Evolutionary conservation across 1,140 invertebrate species (phyloP).

Genomic region (Helicoverpa zea): DNA sequence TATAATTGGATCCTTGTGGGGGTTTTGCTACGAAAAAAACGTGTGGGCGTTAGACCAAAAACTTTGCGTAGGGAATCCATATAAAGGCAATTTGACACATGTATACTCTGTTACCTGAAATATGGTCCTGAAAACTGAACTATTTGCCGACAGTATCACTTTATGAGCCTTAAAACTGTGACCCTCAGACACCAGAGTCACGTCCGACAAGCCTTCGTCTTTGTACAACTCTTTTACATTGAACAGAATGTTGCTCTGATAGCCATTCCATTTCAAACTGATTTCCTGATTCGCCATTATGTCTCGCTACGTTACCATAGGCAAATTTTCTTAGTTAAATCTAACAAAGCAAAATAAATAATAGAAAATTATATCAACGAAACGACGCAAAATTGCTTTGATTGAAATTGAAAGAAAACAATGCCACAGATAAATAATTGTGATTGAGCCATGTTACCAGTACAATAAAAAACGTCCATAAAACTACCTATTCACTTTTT

Average conservation of each 20-base stretch:
- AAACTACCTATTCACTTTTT: too few relatives aligned
- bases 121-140: conserved; percentile 90
- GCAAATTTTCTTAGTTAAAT: background rate
- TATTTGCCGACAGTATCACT: conserved; percentile 91
- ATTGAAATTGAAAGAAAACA: conserved; percentile 37
- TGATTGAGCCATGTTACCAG: background rate
- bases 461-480: too few relatives aligned
- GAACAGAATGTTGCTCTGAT: conserved; percentile 88
- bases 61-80: conserved; percentile 36
- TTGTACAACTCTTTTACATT: conserved; percentile 89
- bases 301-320: conserved; percentile 40
- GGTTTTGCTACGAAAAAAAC: conserved; percentile 88
- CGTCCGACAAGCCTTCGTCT: conserved; percentile 90
- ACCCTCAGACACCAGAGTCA: conserved; percentile 91
- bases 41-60: conserved; percentile 70
- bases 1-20: conserved; percentile 90
- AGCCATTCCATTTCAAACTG: conserved; percentile 90
- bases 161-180: conserved; percentile 90
- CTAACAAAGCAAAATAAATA: conserved; percentile 49
- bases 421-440: conserved; percentile 11
- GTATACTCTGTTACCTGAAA: conserved; percentile 87
- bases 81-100: conserved; percentile 18
- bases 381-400: conserved; percentile 35
- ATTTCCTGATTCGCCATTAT: conserved; percentile 87
- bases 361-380: conserved; percentile 23